These are phyloP conservation scores for Epinephelus awoara DNA, from an alignment of 2,797 vertebrate species.

Conservation along the genomic window DNA sequence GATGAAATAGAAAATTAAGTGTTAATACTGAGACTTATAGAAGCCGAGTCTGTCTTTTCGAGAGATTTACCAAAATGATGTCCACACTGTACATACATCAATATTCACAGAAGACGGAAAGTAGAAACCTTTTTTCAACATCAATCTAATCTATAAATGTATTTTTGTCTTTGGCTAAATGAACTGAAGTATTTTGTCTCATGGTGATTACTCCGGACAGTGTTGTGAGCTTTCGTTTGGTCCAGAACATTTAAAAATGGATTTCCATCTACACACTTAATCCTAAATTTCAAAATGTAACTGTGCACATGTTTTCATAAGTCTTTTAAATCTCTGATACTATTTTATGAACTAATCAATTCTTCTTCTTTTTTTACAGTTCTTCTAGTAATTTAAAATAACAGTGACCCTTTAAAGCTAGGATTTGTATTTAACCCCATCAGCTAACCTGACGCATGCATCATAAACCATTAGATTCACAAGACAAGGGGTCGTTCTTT, in stretches of 20 bases:
- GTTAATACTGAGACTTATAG: conserved; percentile 26
- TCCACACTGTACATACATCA: conserved; percentile 42
- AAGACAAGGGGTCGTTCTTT: conserved; percentile 61
- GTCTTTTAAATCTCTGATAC: conserved; percentile 14
- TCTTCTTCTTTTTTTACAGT: conserved; percentile 21
- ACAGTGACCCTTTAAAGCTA: conserved; percentile 55
- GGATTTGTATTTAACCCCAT: conserved; percentile 52
- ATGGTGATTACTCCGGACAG: conserved; percentile 45
- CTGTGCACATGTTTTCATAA: conserved; percentile 38
- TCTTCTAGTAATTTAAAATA: conserved; percentile 44
- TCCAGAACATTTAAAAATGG: conserved; percentile 54
- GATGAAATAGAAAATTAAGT: conserved; percentile 18
- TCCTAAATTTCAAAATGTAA: conserved; percentile 45
- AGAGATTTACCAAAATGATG: conserved; percentile 45
- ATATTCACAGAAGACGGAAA: conserved; percentile 63
- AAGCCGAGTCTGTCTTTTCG: conserved; percentile 20
- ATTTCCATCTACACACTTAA: conserved; percentile 53
- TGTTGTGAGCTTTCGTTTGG: conserved; percentile 59
- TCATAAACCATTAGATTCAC: conserved; percentile 68
- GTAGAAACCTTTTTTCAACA: conserved; percentile 61
- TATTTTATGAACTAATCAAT: conserved; percentile 42
- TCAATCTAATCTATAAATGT: conserved; percentile 48
- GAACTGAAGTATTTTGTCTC: conserved; percentile 46
- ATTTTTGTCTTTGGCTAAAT: conserved; percentile 74
- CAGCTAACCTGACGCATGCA: conserved; percentile 72